phyloP scores from a whole-genome alignment of 2,113 vertebrate genomes.

The Nothobranchius kuhntae region DNA sequence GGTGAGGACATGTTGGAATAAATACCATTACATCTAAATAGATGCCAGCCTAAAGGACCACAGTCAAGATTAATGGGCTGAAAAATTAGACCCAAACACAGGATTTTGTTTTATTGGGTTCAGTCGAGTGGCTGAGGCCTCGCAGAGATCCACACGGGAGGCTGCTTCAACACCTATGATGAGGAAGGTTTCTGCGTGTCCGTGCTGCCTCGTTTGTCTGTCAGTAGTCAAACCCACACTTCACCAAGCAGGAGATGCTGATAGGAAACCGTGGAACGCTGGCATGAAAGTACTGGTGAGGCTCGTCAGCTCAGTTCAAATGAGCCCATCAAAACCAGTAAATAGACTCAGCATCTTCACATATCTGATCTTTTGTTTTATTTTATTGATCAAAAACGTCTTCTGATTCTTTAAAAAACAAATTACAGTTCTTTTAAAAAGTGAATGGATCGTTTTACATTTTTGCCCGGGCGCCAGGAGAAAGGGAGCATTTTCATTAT shows the following conservation, averaged over 20 bases:
- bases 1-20: slow-evolving; percentile 66
- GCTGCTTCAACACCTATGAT: slow-evolving; percentile 51
- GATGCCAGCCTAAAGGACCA: slow-evolving; percentile 56
- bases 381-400: not conserved
- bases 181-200: slow-evolving; percentile 45
- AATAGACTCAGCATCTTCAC: too few species aligned
- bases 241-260: slow-evolving; percentile 26
- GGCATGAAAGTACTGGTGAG: slow-evolving; percentile 5
- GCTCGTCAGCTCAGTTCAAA: not conserved
- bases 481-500: slow-evolving; percentile 67
- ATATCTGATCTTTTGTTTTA: not conserved
- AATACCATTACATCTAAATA: slow-evolving; percentile 73
- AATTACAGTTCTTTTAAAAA: too few species aligned
- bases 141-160: slow-evolving; percentile 46
- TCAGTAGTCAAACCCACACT: slow-evolving; percentile 53
- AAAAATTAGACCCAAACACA: slow-evolving; percentile 69
- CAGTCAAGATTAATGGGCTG: slow-evolving; percentile 73
- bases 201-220: slow-evolving; percentile 53
- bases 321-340: not conserved
- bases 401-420: too few species aligned
- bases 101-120: slow-evolving; percentile 25
- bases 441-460: too few species aligned
- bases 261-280: slow-evolving; percentile 42
- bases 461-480: slow-evolving; percentile 3
- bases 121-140: slow-evolving; percentile 37